Conservation (phyloP, 2,113 vertebrate species). For the Lonchura striata region DNA sequence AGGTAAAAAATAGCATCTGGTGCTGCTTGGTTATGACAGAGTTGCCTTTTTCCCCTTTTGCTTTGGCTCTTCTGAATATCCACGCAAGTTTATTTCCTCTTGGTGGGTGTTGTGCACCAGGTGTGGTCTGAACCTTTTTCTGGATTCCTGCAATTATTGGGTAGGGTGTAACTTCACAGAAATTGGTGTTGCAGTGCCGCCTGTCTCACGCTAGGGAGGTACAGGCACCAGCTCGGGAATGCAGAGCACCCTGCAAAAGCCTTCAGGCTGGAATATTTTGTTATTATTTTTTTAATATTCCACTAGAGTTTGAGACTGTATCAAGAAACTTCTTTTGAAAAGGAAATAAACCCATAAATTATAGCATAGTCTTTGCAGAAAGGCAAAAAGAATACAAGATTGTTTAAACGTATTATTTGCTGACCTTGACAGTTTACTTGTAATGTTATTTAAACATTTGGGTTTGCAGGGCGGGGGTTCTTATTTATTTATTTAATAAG, state of each 20-base stretch:
- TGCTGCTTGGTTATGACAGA: fast-evolving
- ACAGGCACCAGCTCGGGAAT: not conserved
- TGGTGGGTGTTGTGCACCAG: not conserved
- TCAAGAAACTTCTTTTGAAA: constrained; percentile 45
- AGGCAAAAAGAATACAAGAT: constrained; percentile 40
- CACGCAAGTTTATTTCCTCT: not conserved
- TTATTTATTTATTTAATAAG: constrained; percentile 67
- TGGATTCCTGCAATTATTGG: not conserved
- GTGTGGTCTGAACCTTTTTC: not conserved
- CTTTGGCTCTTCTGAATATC: not conserved
- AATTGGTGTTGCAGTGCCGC: not conserved
- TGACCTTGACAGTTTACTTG: constrained; percentile 69
- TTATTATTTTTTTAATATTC: not conserved
- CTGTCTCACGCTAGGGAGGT: fast-evolving
- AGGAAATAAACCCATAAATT: constrained; percentile 39
- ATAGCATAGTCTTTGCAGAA: constrained; percentile 45
- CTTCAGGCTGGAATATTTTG: not conserved
- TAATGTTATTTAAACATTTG: constrained; percentile 75
- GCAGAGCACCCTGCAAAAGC: not conserved
- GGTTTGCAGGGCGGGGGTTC: not conserved
- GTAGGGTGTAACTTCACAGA: not conserved
- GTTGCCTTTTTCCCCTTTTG: not conserved
- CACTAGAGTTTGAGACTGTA: not conserved
- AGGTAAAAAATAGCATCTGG: not conserved
- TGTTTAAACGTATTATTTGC: constrained; percentile 63